Conservation (phyloP, 2,888 invertebrate species). For the Eupeodes latifasciatus region DNA sequence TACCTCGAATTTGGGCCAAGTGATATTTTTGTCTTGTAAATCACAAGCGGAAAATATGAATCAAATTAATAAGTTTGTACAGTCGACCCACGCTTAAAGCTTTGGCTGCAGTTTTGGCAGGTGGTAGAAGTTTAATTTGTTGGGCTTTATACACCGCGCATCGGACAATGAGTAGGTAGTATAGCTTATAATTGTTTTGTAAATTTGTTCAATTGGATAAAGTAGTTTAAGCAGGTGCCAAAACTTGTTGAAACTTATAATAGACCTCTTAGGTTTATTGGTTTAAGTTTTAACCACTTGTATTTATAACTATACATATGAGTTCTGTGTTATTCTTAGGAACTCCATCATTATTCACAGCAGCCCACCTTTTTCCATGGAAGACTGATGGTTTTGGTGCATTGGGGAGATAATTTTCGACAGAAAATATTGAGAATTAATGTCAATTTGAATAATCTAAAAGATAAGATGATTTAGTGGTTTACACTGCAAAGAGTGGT, state of each 20-base stretch:
- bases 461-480: too few relatives aligned
- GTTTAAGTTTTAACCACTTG: not conserved
- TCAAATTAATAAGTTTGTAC: constrained; percentile 63
- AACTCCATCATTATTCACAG: not conserved
- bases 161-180: constrained; percentile 53
- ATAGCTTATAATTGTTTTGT: constrained; percentile 40
- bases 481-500: too few relatives aligned
- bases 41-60: constrained; percentile 61
- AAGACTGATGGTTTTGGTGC: not conserved
- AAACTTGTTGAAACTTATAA: constrained; percentile 32
- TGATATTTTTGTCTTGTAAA: not conserved
- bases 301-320: not conserved
- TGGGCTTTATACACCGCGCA: constrained; percentile 26
- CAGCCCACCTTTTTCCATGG: not conserved
- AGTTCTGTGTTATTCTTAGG: not conserved
- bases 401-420: not conserved
- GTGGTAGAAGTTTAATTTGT: constrained; percentile 60
- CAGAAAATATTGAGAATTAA: not conserved
- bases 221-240: constrained; percentile 55
- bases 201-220: constrained; percentile 56
- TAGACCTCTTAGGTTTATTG: constrained; percentile 22
- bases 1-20: constrained; percentile 60
- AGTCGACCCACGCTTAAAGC: constrained; percentile 41
- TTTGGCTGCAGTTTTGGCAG: constrained; percentile 34
- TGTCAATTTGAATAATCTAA: not conserved